Conservation (phyloP, 2,888 invertebrate species). For the Crioceris asparagi region DNA sequence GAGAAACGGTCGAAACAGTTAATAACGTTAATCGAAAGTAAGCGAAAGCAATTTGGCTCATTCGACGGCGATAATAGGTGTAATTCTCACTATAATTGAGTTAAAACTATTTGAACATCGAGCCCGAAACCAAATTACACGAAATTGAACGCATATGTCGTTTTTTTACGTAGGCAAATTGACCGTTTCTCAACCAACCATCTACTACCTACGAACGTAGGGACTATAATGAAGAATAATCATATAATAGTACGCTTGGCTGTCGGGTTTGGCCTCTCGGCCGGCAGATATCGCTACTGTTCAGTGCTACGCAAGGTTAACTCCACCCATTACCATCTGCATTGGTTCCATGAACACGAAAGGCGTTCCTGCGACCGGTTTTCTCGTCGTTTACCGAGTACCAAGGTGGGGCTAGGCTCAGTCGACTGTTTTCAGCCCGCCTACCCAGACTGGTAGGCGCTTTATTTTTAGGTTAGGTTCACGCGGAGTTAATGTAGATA, state of each 20-base stretch:
- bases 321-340: conserved; percentile 20
- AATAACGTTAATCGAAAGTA: conserved; percentile 28
- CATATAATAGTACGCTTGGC: conserved; percentile 41
- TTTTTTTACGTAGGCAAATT: conserved; percentile 40
- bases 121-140: conserved; percentile 41
- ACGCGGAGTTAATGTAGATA: conserved; percentile 23
- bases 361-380: conserved; percentile 27
- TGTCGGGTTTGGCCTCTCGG: conserved; percentile 32
- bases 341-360: conserved; percentile 25
- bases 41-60: conserved; percentile 31
- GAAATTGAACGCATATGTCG: conserved; percentile 39
- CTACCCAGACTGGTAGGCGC: conserved; percentile 36
- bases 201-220: conserved; percentile 42
- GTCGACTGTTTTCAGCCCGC: conserved; percentile 24
- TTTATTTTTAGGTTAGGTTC: conserved; percentile 36
- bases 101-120: conserved; percentile 38
- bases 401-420: conserved; percentile 22
- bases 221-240: conserved; percentile 43
- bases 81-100: conserved; percentile 41
- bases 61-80: conserved; percentile 38
- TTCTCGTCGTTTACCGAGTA: conserved; percentile 17
- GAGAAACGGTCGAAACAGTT: conserved; percentile 25
- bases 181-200: conserved; percentile 37
- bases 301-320: conserved; percentile 26
- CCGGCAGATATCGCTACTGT: conserved; percentile 38